phyloP scores from a whole-genome alignment of 2,888 invertebrate species.

The Matsumyia berberina region DNA sequence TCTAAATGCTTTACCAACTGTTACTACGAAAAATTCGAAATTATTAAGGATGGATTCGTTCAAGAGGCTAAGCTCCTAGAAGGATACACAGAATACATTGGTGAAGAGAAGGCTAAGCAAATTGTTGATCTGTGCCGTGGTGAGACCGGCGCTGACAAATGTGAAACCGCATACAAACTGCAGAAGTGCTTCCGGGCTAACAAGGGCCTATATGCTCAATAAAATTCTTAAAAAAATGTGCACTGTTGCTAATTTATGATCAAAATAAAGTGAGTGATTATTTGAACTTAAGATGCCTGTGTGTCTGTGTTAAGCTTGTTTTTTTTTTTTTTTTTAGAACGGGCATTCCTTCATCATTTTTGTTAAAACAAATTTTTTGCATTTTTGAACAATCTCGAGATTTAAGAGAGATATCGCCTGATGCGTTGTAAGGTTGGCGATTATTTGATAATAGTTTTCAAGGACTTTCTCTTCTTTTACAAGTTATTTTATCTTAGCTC shows the following conservation, averaged over 20 bases:
- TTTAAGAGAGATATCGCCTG: no score
- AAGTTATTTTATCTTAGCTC: no score
- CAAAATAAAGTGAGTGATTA: conserved; percentile 30
- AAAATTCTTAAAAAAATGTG: neutral
- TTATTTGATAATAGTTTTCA: no score
- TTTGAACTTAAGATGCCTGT: neutral
- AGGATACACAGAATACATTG: conserved; percentile 77
- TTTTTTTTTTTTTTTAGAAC: no score
- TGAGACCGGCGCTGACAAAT: conserved; percentile 78
- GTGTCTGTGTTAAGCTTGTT: no score
- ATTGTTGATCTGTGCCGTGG: conserved; percentile 78
- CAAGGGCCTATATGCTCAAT: conserved; percentile 47
- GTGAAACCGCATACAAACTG: conserved; percentile 80
- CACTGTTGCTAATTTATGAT: conserved; percentile 4
- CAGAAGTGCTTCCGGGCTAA: conserved; percentile 78
- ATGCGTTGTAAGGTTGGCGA: no score
- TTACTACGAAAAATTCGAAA: conserved; percentile 80
- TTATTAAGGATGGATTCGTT: conserved; percentile 79
- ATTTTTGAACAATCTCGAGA: no score
- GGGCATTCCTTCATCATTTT: no score
- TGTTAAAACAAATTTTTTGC: no score
- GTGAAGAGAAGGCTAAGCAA: conserved; percentile 79
- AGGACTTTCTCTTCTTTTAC: no score
- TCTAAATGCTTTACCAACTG: conserved; percentile 82
- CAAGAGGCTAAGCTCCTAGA: conserved; percentile 76